These are phyloP conservation scores for Sebastes matsubarae DNA, from an alignment of 2,797 vertebrate genomes.

Conservation along the genomic window DNA sequence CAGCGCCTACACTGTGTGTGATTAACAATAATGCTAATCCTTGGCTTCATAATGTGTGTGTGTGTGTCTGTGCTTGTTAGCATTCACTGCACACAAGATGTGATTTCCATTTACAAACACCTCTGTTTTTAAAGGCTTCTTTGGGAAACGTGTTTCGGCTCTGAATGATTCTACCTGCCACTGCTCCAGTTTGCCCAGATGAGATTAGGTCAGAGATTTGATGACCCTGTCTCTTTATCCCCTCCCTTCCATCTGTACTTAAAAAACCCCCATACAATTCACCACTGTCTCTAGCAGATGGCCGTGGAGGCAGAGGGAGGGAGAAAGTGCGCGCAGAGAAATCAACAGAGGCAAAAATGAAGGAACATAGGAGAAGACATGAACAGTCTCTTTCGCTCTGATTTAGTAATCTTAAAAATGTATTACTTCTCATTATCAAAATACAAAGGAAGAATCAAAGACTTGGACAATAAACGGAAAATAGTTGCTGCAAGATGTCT, in stretches of 20 bases:
- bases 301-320: slow-evolving; percentile 30
- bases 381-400: background rate
- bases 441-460: background rate
- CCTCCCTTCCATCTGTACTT: slow-evolving; percentile 68
- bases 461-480: background rate
- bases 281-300: slow-evolving; percentile 70
- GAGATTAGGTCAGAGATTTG: slow-evolving; percentile 77
- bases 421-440: background rate
- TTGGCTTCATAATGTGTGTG: background rate
- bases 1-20: background rate
- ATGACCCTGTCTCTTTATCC: slow-evolving; percentile 65
- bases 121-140: background rate
- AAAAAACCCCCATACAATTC: slow-evolving; percentile 34
- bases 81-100: background rate
- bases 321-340: slow-evolving; percentile 8
- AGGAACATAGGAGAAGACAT: background rate
- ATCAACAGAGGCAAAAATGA: background rate
- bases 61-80: background rate
- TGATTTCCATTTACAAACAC: background rate
- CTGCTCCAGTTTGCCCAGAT: slow-evolving; percentile 59
- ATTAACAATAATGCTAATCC: slow-evolving; percentile 8
- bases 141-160: background rate
- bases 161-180: slow-evolving; percentile 57
- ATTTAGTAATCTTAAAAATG: background rate
- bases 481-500: background rate